phyloP scores from a whole-genome alignment of 2,113 vertebrate species.

The Indicator maculatus region DNA sequence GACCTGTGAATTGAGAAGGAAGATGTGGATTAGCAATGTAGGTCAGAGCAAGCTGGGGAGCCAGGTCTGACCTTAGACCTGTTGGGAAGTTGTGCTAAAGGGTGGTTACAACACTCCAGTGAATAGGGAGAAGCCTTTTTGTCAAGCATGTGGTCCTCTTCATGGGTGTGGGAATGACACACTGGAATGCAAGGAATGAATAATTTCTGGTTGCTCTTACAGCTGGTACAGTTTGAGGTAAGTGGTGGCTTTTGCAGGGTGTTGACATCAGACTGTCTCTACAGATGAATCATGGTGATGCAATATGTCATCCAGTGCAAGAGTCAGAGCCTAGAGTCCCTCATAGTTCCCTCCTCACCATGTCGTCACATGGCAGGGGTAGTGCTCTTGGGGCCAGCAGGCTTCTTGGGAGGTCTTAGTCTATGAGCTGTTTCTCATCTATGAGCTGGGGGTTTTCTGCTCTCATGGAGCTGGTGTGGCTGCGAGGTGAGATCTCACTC shows the following conservation, averaged over 20 bases:
- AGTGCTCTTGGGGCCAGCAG: fast-evolving
- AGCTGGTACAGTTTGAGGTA: background rate
- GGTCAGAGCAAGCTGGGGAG: background rate
- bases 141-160: fast-evolving
- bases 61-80: background rate
- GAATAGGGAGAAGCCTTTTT: background rate
- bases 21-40: background rate
- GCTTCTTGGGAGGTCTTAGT: background rate
- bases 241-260: background rate
- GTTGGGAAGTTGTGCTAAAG: background rate
- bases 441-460: background rate
- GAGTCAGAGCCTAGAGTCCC: background rate
- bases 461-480: background rate
- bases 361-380: background rate
- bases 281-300: fast-evolving
- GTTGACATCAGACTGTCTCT: background rate
- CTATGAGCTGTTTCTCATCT: background rate
- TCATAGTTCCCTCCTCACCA: background rate
- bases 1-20: constrained; percentile 29
- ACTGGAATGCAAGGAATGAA: background rate
- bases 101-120: background rate
- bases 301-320: background rate
- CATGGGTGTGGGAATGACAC: background rate
- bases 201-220: background rate
- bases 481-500: background rate